Base-by-base conservation (phyloP, 2,888 invertebrate species). In the Agonopterix subpropinquella region DNA sequence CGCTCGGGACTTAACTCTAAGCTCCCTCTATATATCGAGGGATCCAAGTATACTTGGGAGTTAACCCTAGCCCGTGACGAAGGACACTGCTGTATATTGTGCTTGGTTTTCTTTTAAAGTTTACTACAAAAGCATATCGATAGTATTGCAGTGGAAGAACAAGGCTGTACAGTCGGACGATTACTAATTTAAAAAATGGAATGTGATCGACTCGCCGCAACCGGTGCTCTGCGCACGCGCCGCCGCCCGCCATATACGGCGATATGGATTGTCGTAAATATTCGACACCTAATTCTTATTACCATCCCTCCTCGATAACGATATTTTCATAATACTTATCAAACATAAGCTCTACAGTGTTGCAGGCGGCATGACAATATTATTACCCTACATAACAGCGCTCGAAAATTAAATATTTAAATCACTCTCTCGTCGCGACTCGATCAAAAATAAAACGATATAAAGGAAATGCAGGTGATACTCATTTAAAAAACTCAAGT, bases 261-360 rank as follows among this genome's bases (percentile, higher is more conserved):
- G 55, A 56, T 57, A 53, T 60, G 62, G 54, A 57, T 58, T 51
- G 59, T 70, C 69, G 70, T 80, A 72, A 78, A 77, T 75, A 76
- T 77, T 75, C 72, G 72, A 73, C 70, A 74, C 74, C 77, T 76
- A 77, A 77, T 76, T 77, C 64, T 70, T 70, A 68, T 65, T 59
- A 60, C 42, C 43, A 48, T n/a, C 8, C 47, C 43, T 56, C 48
- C 51, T 50, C 52, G 50, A 57, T 56, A 47, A 46, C 48, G 60
- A 67, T 64, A 60, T 54, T 57, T 28, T 28, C 28, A 28, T 28
- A 28, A 28, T 28, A 28, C 28, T 28, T 28, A 28, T 7, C 5
- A 28, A 28, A 28, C 28, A 28, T 7, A 28, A 28, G 28, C 28
- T 28, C 28, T 1, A 28, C 28, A 28, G 28, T 28, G 28, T 28